Evolutionary conservation across 2,888 invertebrate species (phyloP), one percentile per base, ranked within the genome.

Genomic region (Polydrusus tereticollis): DNA sequence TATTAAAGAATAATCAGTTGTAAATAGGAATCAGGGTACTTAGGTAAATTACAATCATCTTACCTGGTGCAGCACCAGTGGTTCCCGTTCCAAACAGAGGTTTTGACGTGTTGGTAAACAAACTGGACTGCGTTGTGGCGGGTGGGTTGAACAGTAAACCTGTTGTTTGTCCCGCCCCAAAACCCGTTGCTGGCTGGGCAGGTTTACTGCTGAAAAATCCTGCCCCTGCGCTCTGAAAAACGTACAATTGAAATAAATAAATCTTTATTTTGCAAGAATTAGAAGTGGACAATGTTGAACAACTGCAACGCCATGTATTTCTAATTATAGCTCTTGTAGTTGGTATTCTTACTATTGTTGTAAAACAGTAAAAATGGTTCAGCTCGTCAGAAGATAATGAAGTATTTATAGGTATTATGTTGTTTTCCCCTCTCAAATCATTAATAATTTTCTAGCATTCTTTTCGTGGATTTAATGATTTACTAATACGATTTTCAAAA

Each of bases 131-230:
- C 1, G 80, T 79, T 0, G 81, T 75, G 0, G 80, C 72, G 6
- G 81, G 79, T 2, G 77, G 71, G 43, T 77, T 79, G 58, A 81
- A 80, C 0, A 77, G 80, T 75, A 87, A 86, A 23, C 85, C 84
- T 33, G 84, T 72, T 71, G 84, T 83, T 8, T 83, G 84, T 1
- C 83, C 77, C 58, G 84, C 63, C 5, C 80, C 80, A 65, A 80
- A 85, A 33, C 81, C 83, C 1, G 87, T 84, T 65, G 88, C 84
- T 69, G 87, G 86, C 76, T 87, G 86, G 2, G 86, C 79, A 21
- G 86, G 85, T 78, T 86, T 87, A 65, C 85, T 86, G 73, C 85
- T 86, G 73, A 88, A 84, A 12, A 86, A 82, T 58, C 84, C 82
- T 26, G 80, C 82, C 14, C 81, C 79, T 62, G 80, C 77, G 57